Evolutionary conservation across 2,113 vertebrate genomes (phyloP).

Genomic region (Microcebus ravelobensis): DNA sequence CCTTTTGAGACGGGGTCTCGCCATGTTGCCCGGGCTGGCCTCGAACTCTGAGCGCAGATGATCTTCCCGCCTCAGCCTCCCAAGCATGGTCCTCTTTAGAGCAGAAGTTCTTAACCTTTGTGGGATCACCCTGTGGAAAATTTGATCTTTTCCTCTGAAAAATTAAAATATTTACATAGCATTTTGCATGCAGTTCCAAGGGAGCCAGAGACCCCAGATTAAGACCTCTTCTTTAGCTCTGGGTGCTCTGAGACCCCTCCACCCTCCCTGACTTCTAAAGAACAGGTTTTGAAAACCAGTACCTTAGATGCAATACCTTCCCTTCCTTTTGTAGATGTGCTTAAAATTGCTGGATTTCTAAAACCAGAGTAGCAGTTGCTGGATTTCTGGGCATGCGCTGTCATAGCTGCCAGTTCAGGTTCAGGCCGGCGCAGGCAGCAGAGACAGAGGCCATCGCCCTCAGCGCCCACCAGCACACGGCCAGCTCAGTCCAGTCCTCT

Average conservation of each 20-base stretch:
- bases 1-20: too few species aligned
- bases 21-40: too few species aligned
- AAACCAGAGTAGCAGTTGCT: not conserved
- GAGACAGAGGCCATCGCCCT: not conserved
- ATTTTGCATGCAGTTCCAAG: not conserved
- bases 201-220: not conserved
- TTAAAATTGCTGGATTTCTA: not conserved
- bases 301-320: not conserved
- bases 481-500: accelerated
- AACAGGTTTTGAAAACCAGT: not conserved
- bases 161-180: not conserved
- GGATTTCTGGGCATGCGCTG: not conserved
- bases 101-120: not conserved
- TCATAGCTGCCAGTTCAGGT: too few species aligned
- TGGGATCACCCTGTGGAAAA: not conserved
- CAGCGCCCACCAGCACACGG: not conserved
- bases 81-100: not conserved
- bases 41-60: too few species aligned
- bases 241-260: not conserved
- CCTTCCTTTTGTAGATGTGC: not conserved
- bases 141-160: not conserved
- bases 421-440: not conserved
- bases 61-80: too few species aligned
- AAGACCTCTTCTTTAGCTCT: not conserved
- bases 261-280: not conserved